Evolutionary conservation across 1,140 invertebrate species (phyloP).

Genomic region (Aphelenchoides fujianensis): DNA sequence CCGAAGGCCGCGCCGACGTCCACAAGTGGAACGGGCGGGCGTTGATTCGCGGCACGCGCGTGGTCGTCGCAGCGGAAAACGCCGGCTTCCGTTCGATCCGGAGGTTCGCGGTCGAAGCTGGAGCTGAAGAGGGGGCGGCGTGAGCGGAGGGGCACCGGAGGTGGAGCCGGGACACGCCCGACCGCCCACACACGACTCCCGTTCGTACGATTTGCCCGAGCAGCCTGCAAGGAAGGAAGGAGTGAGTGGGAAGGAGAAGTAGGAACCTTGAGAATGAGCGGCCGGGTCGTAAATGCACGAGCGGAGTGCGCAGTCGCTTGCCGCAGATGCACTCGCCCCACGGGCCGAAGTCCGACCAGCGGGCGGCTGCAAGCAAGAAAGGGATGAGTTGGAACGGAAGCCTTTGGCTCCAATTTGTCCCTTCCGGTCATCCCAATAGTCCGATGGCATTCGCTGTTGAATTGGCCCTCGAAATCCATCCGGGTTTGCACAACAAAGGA

Average conservation of each 20-base stretch:
- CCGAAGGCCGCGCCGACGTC: not conserved
- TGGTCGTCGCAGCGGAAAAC: too few relatives aligned
- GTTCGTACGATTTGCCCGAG: conserved; percentile 23
- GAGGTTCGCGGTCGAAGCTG: too few relatives aligned
- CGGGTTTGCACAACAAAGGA: too few relatives aligned
- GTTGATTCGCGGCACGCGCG: not conserved
- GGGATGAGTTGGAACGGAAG: not conserved
- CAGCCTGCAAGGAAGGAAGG: conserved; percentile 15
- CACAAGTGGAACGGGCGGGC: not conserved
- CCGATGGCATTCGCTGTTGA: too few relatives aligned
- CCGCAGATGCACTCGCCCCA: conserved; percentile 28
- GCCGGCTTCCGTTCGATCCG: too few relatives aligned
- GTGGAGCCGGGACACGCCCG: conserved; percentile 11
- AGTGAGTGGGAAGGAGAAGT: not conserved
- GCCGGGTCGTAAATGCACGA: conserved; percentile 19
- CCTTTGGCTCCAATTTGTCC: too few relatives aligned
- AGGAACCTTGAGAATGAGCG: conserved; percentile 6
- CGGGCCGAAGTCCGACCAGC: conserved; percentile 11
- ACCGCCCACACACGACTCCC: not conserved
- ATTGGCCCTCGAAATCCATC: too few relatives aligned
- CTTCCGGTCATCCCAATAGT: too few relatives aligned
- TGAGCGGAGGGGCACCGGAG: not conserved
- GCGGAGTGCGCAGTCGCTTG: conserved; percentile 23
- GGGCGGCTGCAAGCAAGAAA: conserved; percentile 13
- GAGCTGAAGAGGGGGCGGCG: not conserved